Base-by-base conservation (phyloP, 2,797 vertebrate genomes). In the Kryptopterus vitreolus region DNA sequence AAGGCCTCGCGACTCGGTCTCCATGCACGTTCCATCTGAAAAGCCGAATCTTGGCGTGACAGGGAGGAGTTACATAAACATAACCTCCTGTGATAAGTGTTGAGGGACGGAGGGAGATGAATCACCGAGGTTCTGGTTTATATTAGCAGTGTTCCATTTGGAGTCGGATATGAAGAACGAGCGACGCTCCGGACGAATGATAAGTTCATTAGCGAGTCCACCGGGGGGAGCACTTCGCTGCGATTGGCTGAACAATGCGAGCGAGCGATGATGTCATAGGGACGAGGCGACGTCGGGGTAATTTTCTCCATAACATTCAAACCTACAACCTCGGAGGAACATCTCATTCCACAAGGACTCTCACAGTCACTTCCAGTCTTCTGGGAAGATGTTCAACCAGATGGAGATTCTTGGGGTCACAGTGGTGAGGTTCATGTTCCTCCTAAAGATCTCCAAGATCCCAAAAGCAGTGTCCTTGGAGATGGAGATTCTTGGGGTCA, bases 51-150 rank as follows among this genome's bases (percentile, higher is more conserved):
- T 7, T 43, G 38, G 29, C 46, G 1, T 66, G 74, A 81, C 50
- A n/a, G 46, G 31, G 57, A 53, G 74, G 35, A 70, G 76, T 61
- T 53, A 48, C 31, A 62, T 78, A 82, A 82, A 82, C 80, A 48
- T 57, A 63, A 53, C 33, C 59, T 46, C 18, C 12, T 46, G 5
- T 57, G 33, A 73, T 77, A 77, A 72, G 68, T 57, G 24, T 31
- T 26, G 43, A 29, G 50, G 1, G 59, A 63, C 24, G 10, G 22
- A 48, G 80, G 22, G 15, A 57, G 80, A 72, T 72, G 7, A 77
- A 82, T 82, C 20, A 33, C 26, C 20, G 68, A 46, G 66, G 48
- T 68, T 65, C 80, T 77, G 66, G 57, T 63, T 71, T 71, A 76
- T 52, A 81, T 71, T 77, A 81, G 10, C 8, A 33, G 38, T 33